A percentile compares a stretch with the other conserved stretches of the same genome.
Conservation (phyloP, 2,888 invertebrate species). For the Chrysodeixis includens region DNA sequence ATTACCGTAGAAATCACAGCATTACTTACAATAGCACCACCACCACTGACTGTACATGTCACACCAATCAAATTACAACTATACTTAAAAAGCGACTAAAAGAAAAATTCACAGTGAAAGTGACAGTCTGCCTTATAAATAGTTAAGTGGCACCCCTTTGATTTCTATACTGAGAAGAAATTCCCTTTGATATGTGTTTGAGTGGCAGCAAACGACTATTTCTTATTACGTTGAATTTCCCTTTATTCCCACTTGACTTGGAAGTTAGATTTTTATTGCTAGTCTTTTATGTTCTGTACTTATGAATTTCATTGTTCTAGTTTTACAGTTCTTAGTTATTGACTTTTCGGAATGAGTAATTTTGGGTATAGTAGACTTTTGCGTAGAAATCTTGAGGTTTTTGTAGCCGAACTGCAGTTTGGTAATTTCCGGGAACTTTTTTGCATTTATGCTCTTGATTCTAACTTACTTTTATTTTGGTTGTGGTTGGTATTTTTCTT, state of each 20-base stretch:
- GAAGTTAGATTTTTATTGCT: conserved; percentile 12
- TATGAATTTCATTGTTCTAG: conserved; percentile 2
- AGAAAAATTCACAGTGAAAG: conserved; percentile 67
- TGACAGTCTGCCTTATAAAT: conserved; percentile 72
- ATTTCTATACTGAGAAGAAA: conserved; percentile 64
- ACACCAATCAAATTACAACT: conserved; percentile 68
- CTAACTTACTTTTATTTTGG: too few relatives aligned
- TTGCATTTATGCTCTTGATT: not conserved
- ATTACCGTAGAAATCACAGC: too few relatives aligned
- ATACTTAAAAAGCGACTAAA: conserved; percentile 75
- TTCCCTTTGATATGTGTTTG: conserved; percentile 60
- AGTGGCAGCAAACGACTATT: conserved; percentile 34
- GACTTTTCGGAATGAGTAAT: not conserved
- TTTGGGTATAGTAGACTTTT: not conserved
- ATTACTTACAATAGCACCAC: not conserved
- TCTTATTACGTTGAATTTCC: conserved; percentile 30
- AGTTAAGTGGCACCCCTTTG: conserved; percentile 80
- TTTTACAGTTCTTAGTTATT: not conserved
- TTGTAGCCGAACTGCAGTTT: not conserved
- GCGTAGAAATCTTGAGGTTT: not conserved
- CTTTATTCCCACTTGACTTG: conserved; percentile 28
- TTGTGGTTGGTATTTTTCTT: too few relatives aligned
- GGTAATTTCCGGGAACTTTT: not conserved
- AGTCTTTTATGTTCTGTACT: conserved; percentile 3
- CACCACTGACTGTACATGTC: conserved; percentile 65